phyloP scores from a whole-genome alignment of 2,888 invertebrate species.

The Prostheceraeus crozeri region DNA sequence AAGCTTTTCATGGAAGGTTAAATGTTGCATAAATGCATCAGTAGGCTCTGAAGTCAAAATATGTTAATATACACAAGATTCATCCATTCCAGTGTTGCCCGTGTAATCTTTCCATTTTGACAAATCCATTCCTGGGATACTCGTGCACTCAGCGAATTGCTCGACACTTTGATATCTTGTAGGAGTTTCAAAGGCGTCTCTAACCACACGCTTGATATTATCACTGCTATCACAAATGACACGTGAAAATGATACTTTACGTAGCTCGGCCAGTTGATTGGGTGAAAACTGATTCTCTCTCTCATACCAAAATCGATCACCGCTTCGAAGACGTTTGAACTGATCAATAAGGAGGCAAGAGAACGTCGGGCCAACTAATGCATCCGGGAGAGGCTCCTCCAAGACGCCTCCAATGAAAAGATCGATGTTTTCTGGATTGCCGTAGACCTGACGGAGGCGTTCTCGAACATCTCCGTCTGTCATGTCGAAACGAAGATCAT shows the following conservation, averaged over 20 bases:
- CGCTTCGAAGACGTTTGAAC: conserved; percentile 76
- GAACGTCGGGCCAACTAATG: conserved; percentile 85
- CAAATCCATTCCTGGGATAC: too few relatives aligned
- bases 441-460: conserved; percentile 75
- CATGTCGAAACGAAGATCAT: conserved; percentile 74
- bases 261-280: conserved; percentile 77
- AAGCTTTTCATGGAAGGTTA: too few relatives aligned
- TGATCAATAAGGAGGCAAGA: conserved; percentile 86
- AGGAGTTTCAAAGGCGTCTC: conserved; percentile 65
- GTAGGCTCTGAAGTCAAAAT: too few relatives aligned
- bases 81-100: too few relatives aligned
- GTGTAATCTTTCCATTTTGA: too few relatives aligned
- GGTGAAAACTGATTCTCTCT: conserved; percentile 74
- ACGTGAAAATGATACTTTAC: conserved; percentile 69
- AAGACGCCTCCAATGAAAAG: conserved; percentile 90
- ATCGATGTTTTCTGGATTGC: conserved; percentile 86
- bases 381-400: conserved; percentile 74
- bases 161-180: too few relatives aligned
- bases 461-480: conserved; percentile 62
- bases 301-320: conserved; percentile 94
- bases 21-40: too few relatives aligned
- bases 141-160: too few relatives aligned
- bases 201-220: conserved; percentile 69
- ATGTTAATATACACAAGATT: too few relatives aligned
- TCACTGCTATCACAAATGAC: conserved; percentile 88